Evolutionary conservation across 2,113 vertebrate species (phyloP), one percentile per base, ranked within the genome.

Genomic region (Climacteris rufus): DNA sequence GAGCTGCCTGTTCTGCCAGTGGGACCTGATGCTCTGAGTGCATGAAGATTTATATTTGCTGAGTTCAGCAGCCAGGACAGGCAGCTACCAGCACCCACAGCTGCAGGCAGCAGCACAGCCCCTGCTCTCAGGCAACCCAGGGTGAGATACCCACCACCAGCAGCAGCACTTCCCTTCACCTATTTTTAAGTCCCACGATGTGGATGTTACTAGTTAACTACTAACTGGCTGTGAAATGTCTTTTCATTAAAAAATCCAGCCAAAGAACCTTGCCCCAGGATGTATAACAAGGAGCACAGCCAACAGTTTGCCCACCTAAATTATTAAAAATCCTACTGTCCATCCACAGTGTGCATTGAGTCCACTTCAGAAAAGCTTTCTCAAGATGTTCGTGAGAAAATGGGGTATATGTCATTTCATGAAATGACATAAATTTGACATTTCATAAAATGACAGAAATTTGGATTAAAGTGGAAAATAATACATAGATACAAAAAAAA

Each of bases 391-490:
- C 2, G 24, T 33, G 11, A 81, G 56, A 81, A 93, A 63, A 24
- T n/a, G 16, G 49, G 15, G 8, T 50, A 39, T 31, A 18, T 2
- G 7, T 23, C 42, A 63, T 24, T 49, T 75, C 2, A 21, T 47
- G 56, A 44, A 74, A n/a, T n/a, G n/a, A n/a, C n/a, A n/a, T n/a
- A n/a, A n/a, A n/a, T n/a, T n/a, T n/a, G n/a, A n/a, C n/a, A n/a
- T n/a, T n/a, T n/a, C n/a, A n/a, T n/a, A n/a, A n/a, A n/a, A n/a
- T n/a, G n/a, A n/a, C n/a, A n/a, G n/a, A n/a, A 56, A 10, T 11
- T 39, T 52, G 17, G 30, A 65, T 87, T 94, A n/a, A 88, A 70
- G 33, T 31, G 40, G 60, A 83, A 85, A 93, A 56, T 33, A 85
- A 83, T 24, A 65, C 15, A 37, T 2, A 39, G 45, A n/a, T 69